Conservation (phyloP, 2,113 vertebrate species). For the Microtus pennsylvanicus region DNA sequence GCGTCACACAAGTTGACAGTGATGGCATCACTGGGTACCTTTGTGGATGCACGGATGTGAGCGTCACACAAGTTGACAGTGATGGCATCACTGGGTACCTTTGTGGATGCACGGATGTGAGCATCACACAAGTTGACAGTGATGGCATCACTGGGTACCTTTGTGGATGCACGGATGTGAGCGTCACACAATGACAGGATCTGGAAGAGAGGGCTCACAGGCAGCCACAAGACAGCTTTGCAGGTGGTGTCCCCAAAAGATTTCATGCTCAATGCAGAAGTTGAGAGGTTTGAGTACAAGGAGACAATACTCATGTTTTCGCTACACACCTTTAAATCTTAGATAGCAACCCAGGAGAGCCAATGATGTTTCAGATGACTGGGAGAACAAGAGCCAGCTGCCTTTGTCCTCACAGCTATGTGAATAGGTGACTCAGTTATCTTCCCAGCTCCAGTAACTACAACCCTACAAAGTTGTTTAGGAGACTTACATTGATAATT, state of each 20-base stretch:
- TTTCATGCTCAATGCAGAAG: neutral
- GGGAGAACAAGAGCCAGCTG: neutral
- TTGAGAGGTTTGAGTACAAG: neutral
- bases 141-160: neutral
- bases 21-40: neutral
- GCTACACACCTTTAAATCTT: neutral
- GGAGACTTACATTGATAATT: constrained; percentile 13
- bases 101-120: no score
- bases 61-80: neutral
- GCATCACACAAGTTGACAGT: neutral
- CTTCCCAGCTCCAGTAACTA: neutral
- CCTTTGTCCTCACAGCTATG: neutral
- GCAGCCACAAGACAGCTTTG: neutral
- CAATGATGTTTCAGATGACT: neutral
- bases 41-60: no score
- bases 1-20: neutral
- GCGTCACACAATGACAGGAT: neutral
- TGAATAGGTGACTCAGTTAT: neutral
- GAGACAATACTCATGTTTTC: neutral
- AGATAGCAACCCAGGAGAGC: neutral
- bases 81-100: neutral
- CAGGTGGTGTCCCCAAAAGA: neutral
- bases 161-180: no score
- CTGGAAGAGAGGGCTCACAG: neutral
- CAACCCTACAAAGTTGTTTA: neutral